A percentile compares a stretch with the other conserved stretches of the same genome.
These are phyloP conservation scores for Euphonia xanthogaster DNA, from an alignment of 2,797 vertebrate species.

Conservation along the genomic window DNA sequence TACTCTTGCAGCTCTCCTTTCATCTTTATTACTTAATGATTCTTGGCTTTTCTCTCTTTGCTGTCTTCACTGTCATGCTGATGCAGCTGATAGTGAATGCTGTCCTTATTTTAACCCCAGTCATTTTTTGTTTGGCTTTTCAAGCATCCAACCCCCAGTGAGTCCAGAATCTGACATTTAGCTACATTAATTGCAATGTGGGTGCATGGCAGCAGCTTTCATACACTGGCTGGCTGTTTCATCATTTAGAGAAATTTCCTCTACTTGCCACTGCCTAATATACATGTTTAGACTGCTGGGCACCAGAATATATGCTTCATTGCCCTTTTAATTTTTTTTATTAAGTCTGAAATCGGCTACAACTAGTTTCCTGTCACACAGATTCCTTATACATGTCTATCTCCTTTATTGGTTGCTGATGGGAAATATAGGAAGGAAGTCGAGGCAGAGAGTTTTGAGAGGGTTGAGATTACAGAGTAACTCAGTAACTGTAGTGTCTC, in stretches of 20 bases:
- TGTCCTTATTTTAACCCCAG: not conserved
- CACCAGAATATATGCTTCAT: not conserved
- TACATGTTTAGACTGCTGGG: not conserved
- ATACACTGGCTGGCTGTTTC: not conserved
- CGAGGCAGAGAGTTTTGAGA: not conserved
- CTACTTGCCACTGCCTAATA: not conserved
- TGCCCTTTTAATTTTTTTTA: not conserved
- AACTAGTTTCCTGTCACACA: not conserved
- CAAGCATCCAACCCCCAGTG: not conserved
- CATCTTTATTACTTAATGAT: not conserved
- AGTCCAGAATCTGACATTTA: not conserved
- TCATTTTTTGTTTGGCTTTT: not conserved
- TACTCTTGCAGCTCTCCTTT: not conserved
- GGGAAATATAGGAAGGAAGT: not conserved
- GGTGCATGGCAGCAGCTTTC: not conserved
- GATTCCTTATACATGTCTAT: not conserved
- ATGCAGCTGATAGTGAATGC: not conserved
- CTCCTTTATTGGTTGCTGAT: not conserved
- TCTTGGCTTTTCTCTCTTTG: not conserved
- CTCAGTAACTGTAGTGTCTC: not conserved
- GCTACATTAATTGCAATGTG: not conserved
- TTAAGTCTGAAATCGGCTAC: not conserved
- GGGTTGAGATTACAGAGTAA: not conserved
- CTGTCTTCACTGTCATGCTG: not conserved
- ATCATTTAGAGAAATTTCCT: not conserved